These are phyloP conservation scores for Halisarca cf. caerulea DNA, from an alignment of 37 sponge, comb jelly and placozoan species.

Conservation along the genomic window DNA sequence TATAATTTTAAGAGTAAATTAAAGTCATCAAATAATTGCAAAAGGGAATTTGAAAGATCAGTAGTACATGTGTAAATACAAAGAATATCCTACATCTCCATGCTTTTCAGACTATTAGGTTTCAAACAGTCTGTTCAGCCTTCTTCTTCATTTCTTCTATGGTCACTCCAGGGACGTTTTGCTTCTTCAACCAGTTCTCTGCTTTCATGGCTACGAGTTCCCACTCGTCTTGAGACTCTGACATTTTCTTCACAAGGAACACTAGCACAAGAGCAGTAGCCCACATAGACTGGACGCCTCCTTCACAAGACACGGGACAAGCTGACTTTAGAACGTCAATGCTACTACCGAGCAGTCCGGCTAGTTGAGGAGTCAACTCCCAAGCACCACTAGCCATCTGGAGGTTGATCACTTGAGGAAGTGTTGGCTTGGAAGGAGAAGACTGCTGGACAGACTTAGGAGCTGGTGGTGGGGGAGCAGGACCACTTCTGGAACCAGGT, in stretches of 20 bases:
- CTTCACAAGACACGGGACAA: conserved; percentile 44
- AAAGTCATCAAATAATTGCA: too few relatives aligned
- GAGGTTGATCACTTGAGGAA: conserved; percentile 18
- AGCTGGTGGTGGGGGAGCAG: neutral
- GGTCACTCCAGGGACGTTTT: conserved; percentile 23
- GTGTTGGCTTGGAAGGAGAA: neutral
- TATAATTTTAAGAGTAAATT: too few relatives aligned
- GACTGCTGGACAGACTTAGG: neutral
- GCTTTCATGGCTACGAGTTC: conserved; percentile 70
- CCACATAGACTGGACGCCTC: conserved; percentile 40
- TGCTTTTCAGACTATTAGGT: too few relatives aligned
- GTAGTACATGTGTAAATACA: too few relatives aligned
- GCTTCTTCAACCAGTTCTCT: conserved; percentile 59
- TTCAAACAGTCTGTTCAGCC: neutral
- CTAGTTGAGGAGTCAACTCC: conserved; percentile 10
- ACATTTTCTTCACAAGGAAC: conserved; percentile 16
- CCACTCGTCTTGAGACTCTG: conserved; percentile 51
- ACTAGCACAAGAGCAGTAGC: conserved; percentile 53
- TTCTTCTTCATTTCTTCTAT: neutral
- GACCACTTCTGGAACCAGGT: neutral
- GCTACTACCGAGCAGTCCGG: conserved; percentile 8
- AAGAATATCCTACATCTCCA: too few relatives aligned
- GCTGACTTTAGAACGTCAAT: conserved; percentile 32
- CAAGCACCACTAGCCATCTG: conserved; percentile 61
- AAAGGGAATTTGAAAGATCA: too few relatives aligned